Evolutionary conservation across 2,888 invertebrate genomes (phyloP).

Genomic region (Cenopis cana): DNA sequence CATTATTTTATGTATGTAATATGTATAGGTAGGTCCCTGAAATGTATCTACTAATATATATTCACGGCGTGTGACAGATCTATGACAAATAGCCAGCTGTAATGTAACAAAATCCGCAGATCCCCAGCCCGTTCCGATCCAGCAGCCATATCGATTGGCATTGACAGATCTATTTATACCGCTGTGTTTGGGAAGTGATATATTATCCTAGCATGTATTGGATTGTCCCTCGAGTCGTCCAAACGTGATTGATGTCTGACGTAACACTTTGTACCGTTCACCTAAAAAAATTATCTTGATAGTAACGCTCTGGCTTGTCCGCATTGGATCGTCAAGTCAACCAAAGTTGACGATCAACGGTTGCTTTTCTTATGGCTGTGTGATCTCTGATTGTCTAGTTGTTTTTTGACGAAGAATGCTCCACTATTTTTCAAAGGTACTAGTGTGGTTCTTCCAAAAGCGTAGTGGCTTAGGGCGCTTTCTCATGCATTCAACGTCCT

Average conservation of each 20-base stretch:
- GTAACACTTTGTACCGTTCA: not conserved
- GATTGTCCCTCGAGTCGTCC: not conserved
- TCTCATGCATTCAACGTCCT: too few relatives aligned
- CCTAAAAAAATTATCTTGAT: not conserved
- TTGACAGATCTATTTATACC: conserved; percentile 47
- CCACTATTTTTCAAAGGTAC: too few relatives aligned
- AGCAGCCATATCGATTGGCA: conserved; percentile 31
- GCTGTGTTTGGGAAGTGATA: not conserved
- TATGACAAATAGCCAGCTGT: conserved; percentile 8
- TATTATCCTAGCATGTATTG: conserved; percentile 18
- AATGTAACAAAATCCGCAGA: conserved; percentile 13
- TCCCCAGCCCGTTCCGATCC: conserved; percentile 15
- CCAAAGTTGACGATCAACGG: not conserved
- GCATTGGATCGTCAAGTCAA: not conserved
- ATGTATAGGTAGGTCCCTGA: too few relatives aligned
- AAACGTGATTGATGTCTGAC: conserved; percentile 1
- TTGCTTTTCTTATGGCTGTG: too few relatives aligned
- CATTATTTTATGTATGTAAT: too few relatives aligned
- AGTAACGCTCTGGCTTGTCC: not conserved
- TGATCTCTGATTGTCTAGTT: too few relatives aligned
- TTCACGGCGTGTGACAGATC: not conserved
- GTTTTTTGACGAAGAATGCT: too few relatives aligned
- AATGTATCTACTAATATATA: too few relatives aligned
- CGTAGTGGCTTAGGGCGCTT: too few relatives aligned
- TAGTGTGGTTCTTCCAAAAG: too few relatives aligned